Base-by-base conservation (phyloP, 1,140 invertebrate genomes). In the Pogonus chalceus region DNA sequence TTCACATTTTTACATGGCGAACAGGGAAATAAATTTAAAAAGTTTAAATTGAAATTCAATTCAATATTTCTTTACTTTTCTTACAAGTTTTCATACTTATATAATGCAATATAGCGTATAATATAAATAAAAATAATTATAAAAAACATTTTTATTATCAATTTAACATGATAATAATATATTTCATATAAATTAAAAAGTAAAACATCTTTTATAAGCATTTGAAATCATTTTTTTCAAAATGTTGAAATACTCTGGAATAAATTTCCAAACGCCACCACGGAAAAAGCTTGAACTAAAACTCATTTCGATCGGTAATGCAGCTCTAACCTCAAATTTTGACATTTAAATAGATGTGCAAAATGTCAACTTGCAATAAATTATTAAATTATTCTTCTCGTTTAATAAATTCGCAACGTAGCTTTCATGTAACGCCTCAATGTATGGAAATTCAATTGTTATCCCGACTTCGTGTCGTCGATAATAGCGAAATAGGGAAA, bases 401-500 rank as follows among this genome's bases (percentile, higher is more conserved):
- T 18, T 9, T 43, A 12, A 43, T 43, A 12, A 7, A 43, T 10
- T 9, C 37, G 3, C 37, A 43, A 43, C 7, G 18, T 10, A 43
- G 18, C 16, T 71, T 88, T 59, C 80, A 82, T 64, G 79, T 80
- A 18, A 76, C 82, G 9, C 52, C 74, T 12, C 62, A 69, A 52
- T 67, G 72, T 52, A 78, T 74, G 67, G 79, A 87, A 70, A 83
- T 89, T 35, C 75, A 77, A 26, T 80, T 84, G 68, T 60, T 92
- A 51, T 81, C 88, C 16, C 71, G 91, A 54, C 72, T 97, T 10
- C 76, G 92, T 65, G 91, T 96, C 18, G 94, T 99, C 1, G 96
- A 98, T 70, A 98, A 99, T 68, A 96, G 92, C 56, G 83, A 87
- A 60, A 82, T 98, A 57, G 96, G 96, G 21, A 95, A 91, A 69